Base-by-base conservation (phyloP, 2,113 vertebrate genomes). In the Heterotis niloticus region DNA sequence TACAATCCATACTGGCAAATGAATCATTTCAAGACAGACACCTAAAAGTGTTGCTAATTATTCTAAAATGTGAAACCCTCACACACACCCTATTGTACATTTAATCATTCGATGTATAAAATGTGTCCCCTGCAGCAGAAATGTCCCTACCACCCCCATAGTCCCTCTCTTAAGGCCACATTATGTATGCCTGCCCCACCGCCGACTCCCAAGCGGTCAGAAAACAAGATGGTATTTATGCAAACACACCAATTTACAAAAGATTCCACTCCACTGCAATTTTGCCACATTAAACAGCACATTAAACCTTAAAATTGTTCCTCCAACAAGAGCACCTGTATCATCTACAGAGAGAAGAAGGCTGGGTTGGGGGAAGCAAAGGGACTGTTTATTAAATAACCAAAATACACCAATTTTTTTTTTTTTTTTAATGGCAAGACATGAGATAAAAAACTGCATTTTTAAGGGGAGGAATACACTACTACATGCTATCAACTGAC, bases 181-280 rank as follows among this genome's bases (percentile, higher is more conserved):
- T 91, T 89, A 91, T 91, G 89, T 69, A 91, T 86, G 86, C 78
- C n/a, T 71, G 84, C 89, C 89, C 89, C 86, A 77, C 86, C 82
- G 79, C 84, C 83, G 81, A 87, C 79, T 91, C 89, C 84, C 85
- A 82, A 78, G 86, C 65, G 82, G 84, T 80, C 85, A 81, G 82
- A 81, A 89, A 90, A 87, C 85, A 90, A 84, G 88, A 75, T 60
- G 68, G 73, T 87, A 90, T 89, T 83, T 84, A 84, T 85, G 86
- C 87, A 89, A 88, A 90, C 80, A 79, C 85, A 82, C 87, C 88
- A 10, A 89, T 85, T 88, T 87, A 82, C 79, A 34, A 80, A 81
- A 86, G 83, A 90, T 89, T 92, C 88, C 87, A 86, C 86, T 85
- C 81, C 79, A 84, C 82, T 86, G 87, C 81, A 44, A 7, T 44